Conservation (phyloP, 2,113 vertebrate species). For the Mirounga angustirostris region DNA sequence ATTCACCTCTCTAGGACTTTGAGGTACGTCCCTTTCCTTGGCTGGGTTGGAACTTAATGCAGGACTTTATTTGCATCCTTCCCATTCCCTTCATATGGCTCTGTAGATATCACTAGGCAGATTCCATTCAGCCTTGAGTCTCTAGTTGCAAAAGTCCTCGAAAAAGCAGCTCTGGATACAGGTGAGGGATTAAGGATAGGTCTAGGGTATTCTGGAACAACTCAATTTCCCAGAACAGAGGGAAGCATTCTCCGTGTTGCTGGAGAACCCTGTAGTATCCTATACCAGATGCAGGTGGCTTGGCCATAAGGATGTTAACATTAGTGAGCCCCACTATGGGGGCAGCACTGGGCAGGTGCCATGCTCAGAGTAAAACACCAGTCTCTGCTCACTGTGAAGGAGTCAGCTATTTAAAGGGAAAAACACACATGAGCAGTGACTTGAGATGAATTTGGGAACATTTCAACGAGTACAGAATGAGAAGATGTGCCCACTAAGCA, state of each 20-base stretch:
- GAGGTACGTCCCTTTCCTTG: not conserved
- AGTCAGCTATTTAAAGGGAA: not conserved
- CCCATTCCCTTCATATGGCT: not conserved
- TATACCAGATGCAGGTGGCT: not conserved
- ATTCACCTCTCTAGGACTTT: not conserved
- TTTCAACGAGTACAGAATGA: not conserved
- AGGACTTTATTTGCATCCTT: not conserved
- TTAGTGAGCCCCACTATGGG: fast-evolving
- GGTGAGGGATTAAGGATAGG: not conserved
- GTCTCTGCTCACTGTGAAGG: not conserved
- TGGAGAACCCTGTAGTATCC: not conserved
- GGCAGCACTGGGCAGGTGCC: not conserved
- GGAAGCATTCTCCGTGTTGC: not conserved
- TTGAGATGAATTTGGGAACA: not conserved
- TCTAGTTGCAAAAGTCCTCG: not conserved
- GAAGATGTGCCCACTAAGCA: not conserved
- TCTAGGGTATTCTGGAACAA: not conserved
- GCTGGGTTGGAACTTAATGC: not conserved
- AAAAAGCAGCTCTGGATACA: not conserved
- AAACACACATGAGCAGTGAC: not conserved
- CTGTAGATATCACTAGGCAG: not conserved
- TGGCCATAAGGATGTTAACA: not conserved
- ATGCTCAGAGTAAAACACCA: not conserved
- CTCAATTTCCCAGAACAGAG: not conserved
- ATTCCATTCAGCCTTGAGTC: not conserved